Percentiles rank a stretch among this genome's conserved stretches.
Evolutionary conservation across 2,797 vertebrate species (phyloP).

Genomic region (Podargus strigoides): DNA sequence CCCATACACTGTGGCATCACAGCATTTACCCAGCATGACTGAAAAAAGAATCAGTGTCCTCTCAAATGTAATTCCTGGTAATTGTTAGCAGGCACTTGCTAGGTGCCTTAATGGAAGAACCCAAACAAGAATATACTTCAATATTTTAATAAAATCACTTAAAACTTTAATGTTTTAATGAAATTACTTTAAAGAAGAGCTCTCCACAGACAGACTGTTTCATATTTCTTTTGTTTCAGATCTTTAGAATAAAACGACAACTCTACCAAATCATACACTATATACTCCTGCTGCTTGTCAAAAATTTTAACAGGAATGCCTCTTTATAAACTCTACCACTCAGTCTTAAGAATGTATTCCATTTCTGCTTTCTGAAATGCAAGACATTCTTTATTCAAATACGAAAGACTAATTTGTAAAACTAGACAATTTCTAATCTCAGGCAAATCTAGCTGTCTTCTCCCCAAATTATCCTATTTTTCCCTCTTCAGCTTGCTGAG

Average conservation of each 20-base stretch:
- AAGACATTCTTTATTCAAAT: not conserved
- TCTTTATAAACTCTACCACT: not conserved
- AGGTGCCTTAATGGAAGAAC: not conserved
- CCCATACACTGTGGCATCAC: not conserved
- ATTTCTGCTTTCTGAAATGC: not conserved
- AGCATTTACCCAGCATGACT: not conserved
- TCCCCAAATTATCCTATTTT: not conserved
- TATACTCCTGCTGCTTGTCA: not conserved
- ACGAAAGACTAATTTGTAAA: not conserved
- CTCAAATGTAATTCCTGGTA: not conserved
- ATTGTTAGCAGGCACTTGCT: not conserved
- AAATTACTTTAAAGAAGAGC: not conserved
- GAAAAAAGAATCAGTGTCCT: not conserved
- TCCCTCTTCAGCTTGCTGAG: not conserved
- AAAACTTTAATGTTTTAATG: not conserved
- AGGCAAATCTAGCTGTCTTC: not conserved
- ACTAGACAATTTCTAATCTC: not conserved
- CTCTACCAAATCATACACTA: not conserved
- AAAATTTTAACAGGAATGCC: not conserved
- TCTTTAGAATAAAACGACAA: not conserved
- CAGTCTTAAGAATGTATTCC: not conserved
- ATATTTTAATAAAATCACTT: not conserved
- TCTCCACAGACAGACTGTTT: not conserved
- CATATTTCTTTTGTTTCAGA: not conserved
- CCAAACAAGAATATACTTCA: not conserved